Base-by-base conservation (phyloP, 2,888 invertebrate genomes). In the Nephrocerus scutellatus region DNA sequence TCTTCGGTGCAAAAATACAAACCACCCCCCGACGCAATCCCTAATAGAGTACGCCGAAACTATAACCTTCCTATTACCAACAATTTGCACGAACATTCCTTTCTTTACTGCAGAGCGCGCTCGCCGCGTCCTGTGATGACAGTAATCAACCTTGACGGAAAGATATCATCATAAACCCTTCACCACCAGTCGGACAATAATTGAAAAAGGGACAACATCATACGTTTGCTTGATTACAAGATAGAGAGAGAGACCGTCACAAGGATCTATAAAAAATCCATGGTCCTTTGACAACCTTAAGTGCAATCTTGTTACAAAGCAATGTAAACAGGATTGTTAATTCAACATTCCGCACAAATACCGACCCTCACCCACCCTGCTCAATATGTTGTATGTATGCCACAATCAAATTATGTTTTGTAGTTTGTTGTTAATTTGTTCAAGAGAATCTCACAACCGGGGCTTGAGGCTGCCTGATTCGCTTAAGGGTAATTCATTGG, bases 231-330 rank as follows among this genome's bases (percentile, higher is more conserved):
- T 19, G 13, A 38, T 32, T 19, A 40, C 24, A 20, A 24, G 35
- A 40, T 39, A 29, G 19, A n/a, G 22, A 39, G 44, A 44, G 42
- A 44, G 30, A 20, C 22, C 14, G 29, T 16, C 14, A 16, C 29
- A 29, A 41, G 30, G 12, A 39, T 29, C 36, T 36, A 34, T 6
- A 25, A 31, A 42, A 48, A 51, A 53, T 46, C 58, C n/a, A n/a
- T n/a, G n/a, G n/a, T n/a, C n/a, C 43, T 50, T 48, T 58, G 63
- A 64, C 65, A 58, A 56, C 56, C 59, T 62, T 62, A 62, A 66
- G 66, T 64, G 58, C 60, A 66, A 66, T 63, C 65, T 61, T 59
- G 63, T 66, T 65, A 62, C 56, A 59, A 66, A 63, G 57, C 57
- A 62, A 60, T 63, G 61, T 64, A 60, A 64, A 66, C 63, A 62